Conservation (phyloP, 1,140 invertebrate species). For the Melipona quadrifasciata region DNA sequence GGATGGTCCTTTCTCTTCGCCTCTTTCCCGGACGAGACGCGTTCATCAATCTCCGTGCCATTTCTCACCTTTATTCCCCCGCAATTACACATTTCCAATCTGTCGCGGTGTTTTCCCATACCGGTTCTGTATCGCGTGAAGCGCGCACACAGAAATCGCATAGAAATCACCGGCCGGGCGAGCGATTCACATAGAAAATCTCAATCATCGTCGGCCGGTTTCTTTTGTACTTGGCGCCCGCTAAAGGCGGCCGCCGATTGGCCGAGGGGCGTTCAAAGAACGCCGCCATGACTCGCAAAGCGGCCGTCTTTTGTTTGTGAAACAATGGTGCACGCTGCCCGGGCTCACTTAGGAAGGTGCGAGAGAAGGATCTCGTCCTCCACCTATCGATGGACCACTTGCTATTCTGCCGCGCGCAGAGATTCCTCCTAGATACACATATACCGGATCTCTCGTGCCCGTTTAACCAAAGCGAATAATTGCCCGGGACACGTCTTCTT, state of each 20-base stretch:
- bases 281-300: conserved; percentile 80
- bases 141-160: neutral
- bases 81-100: neutral
- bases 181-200: conserved; percentile 68
- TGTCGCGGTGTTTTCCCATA: conserved; percentile 16
- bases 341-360: conserved; percentile 69
- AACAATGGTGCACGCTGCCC: conserved; percentile 73
- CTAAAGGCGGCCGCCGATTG: conserved; percentile 76
- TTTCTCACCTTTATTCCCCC: neutral
- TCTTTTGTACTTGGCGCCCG: conserved; percentile 74
- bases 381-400: conserved; percentile 15
- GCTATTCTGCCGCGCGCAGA: conserved; percentile 29
- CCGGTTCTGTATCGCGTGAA: neutral
- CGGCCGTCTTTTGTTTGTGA: conserved; percentile 76
- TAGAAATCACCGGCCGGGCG: conserved; percentile 18
- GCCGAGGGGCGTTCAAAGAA: conserved; percentile 80
- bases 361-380: conserved; percentile 37
- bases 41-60: neutral
- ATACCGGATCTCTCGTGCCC: neutral
- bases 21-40: neutral
- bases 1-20: neutral
- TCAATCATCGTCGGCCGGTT: conserved; percentile 74
- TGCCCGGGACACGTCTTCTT: conserved; percentile 42
- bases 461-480: conserved; percentile 75
- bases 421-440: conserved; percentile 65